Evolutionary conservation across 2,797 vertebrate genomes (phyloP), one percentile per base, ranked within the genome.

Genomic region (Limosa lapponica): DNA sequence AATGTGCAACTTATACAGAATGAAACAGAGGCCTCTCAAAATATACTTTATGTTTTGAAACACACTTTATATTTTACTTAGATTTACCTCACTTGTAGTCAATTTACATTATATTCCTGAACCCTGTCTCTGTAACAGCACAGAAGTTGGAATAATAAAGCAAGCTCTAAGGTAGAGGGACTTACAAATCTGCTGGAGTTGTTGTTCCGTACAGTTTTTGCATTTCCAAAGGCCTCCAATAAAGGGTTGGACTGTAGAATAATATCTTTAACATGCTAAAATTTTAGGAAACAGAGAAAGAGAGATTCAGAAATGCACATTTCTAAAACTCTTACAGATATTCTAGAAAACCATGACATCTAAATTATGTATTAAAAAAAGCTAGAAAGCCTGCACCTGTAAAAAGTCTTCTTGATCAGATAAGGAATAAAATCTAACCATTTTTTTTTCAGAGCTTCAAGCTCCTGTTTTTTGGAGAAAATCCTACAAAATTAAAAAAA

Each of bases 101-200:
- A 57, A 24, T 72, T 59, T 16, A 8, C 34, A 27, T 41, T 36
- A 59, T 6, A 59, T 3, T 77, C 51, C 59, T 34, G 48, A 72
- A 89, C 8, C 55, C 32, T 10, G 13, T 15, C 22, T 20, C 32
- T 75, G 61, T 73, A 77, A 72, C 77, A 74, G 34, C 51, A 55
- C 5, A 79, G 39, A 69, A 58, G 28, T 2, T 70, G 39, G 48
- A 85, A 79, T 12, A 89, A 82, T 25, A 39, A 81, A 82, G 49
- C 71, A 51, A 69, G 74, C 36, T 49, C 22, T 1, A 13, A 48
- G 58, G 27, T 5, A 61, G 25, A 73, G 9, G 23, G 52, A 98
- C 99, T 99, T 98, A 99, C 99, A 80, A 99, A 99, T 98, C 99
- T 98, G 98, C 99, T 99, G 97, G 99, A 99, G 97, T 99, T 99